Conservation (phyloP, 2,888 invertebrate species). For the Phytoseiulus persimilis region DNA sequence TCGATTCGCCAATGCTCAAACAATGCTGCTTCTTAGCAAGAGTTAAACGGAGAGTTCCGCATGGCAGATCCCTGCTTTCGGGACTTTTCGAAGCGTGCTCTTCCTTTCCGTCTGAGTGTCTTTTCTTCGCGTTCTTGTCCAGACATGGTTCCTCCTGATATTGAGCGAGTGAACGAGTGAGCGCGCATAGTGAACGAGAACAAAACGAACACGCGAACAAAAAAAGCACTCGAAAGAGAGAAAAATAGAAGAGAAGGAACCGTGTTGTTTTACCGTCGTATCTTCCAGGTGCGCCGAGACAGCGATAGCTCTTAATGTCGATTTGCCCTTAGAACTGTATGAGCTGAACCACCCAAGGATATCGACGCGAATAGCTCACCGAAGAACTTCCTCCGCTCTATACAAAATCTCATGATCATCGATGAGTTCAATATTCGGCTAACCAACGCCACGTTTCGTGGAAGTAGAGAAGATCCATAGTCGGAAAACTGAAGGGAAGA, state of each 20-base stretch:
- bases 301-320: not conserved
- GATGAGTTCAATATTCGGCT: no score
- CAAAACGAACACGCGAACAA: not conserved
- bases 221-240: not conserved
- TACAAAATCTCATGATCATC: no score
- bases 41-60: slow-evolving; percentile 5
- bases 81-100: slow-evolving; percentile 25
- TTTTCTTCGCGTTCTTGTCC: not conserved
- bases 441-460: no score
- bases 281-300: not conserved
- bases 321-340: not conserved
- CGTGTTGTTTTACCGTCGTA: not conserved
- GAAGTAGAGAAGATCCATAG: no score
- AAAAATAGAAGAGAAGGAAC: not conserved
- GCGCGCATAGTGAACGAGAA: not conserved
- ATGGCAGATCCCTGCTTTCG: not conserved
- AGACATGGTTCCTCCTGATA: not conserved
- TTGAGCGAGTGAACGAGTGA: not conserved
- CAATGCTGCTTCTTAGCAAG: slow-evolving; percentile 24
- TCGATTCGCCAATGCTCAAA: slow-evolving; percentile 29
- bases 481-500: not conserved
- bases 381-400: no score
- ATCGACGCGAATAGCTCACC: no score
- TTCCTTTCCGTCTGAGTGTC: not conserved
- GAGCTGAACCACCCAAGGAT: not conserved